Conservation (phyloP, 92 coral and sea anemone genomes). For the Porites divaricata region DNA sequence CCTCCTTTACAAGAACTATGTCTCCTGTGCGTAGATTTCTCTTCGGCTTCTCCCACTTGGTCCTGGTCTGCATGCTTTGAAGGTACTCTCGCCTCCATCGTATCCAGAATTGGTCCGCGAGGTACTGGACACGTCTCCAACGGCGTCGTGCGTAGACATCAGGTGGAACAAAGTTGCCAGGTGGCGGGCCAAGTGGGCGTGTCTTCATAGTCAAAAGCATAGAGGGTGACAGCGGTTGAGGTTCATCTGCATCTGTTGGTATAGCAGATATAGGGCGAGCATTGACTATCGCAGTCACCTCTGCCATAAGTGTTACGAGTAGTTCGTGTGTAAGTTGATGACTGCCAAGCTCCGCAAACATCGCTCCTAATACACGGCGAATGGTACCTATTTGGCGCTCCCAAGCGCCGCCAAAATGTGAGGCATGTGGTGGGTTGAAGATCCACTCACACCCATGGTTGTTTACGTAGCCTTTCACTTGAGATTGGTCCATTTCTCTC, state of each 20-base stretch:
- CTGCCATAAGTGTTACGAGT: slow-evolving; percentile 24
- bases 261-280: slow-evolving; percentile 24
- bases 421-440: slow-evolving; percentile 32
- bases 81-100: slow-evolving; percentile 51
- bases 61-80: slow-evolving; percentile 39
- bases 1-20: slow-evolving; percentile 44
- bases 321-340: slow-evolving; percentile 16
- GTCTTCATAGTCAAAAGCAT: slow-evolving; percentile 45
- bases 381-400: slow-evolving; percentile 29
- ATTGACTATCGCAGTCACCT: slow-evolving; percentile 31
- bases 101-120: slow-evolving; percentile 53
- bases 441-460: background rate
- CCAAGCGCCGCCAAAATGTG: slow-evolving; percentile 32
- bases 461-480: too few relatives aligned
- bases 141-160: slow-evolving; percentile 46
- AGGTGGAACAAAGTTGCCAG: slow-evolving; percentile 34
- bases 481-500: too few relatives aligned
- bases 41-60: slow-evolving; percentile 33
- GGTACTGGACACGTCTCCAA: slow-evolving; percentile 56
- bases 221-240: slow-evolving; percentile 32
- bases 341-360: slow-evolving; percentile 27
- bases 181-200: slow-evolving; percentile 33
- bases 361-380: background rate
- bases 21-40: too few relatives aligned
- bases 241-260: slow-evolving; percentile 38